Base-by-base conservation (phyloP, 2,113 vertebrate species). In the Alectura lathami region DNA sequence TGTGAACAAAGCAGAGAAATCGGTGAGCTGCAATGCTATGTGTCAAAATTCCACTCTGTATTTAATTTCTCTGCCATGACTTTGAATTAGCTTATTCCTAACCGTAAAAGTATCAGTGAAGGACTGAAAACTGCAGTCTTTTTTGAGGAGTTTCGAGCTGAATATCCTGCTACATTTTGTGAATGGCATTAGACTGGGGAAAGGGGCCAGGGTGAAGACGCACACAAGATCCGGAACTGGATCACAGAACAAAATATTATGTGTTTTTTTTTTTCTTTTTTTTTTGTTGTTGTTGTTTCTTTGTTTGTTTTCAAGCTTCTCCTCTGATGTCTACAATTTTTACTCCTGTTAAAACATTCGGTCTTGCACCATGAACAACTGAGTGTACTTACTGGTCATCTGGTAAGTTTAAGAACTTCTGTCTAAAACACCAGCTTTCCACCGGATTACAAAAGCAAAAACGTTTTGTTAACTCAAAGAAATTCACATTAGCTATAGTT, bases 241-340 rank as follows among this genome's bases (percentile, higher is more conserved):
- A 27, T 5, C 0, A 5, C 3, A 42, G 38, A 91, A 74, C 2
- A 1, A 26, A 57, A 38, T 0, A n/a, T n/a, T n/a, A n/a, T n/a
- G n/a, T n/a, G n/a, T n/a, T n/a, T n/a, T n/a, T n/a, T n/a, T n/a
- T n/a, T n/a, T n/a, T n/a, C n/a, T n/a, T n/a, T n/a, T n/a, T n/a
- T n/a, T n/a, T n/a, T n/a, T n/a, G n/a, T n/a, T n/a, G n/a, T n/a
- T n/a, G n/a, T n/a, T n/a, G n/a, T n/a, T n/a, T n/a, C n/a, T n/a
- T n/a, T n/a, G n/a, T n/a, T n/a, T n/a, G n/a, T 64, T 92, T 78
- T 68, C 77, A 53, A 45, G 9, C 3, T 74, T 78, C 34, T 77
- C 20, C 21, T 66, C 69, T 54, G 5, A 26, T 32, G 1, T 13
- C 20, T 45, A 12, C 2, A 38, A 8, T 42, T 70, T 85, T 82